Percentiles rank a stretch among this genome's conserved stretches.
Evolutionary conservation across 2,888 invertebrate genomes (phyloP).

Genomic region (Drosophila pseudotakahashii): DNA sequence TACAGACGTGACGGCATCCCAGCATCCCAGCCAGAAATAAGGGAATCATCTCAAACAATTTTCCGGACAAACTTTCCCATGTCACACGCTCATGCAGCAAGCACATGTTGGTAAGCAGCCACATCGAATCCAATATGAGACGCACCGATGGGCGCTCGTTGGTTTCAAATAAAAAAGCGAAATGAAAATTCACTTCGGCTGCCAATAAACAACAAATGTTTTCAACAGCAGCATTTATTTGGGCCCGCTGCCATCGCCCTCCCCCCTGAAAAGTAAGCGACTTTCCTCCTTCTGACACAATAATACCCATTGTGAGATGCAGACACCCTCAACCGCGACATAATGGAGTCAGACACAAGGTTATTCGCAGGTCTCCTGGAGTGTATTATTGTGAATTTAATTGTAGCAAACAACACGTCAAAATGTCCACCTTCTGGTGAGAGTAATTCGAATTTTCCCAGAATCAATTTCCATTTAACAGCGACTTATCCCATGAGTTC

Average conservation of each 20-base stretch:
- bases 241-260: not conserved
- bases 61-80: conserved; percentile 25
- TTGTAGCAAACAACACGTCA: not conserved
- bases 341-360: conserved; percentile 14
- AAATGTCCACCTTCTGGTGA: not conserved
- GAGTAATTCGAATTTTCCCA: not conserved
- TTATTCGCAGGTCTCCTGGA: conserved; percentile 1
- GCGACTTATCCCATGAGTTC: not conserved
- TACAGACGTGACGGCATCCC: conserved; percentile 63
- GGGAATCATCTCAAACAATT: conserved; percentile 44
- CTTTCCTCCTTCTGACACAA: not conserved
- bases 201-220: conserved; percentile 74
- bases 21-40: conserved; percentile 7
- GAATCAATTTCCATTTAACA: conserved; percentile 10
- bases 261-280: not conserved
- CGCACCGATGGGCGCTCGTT: conserved; percentile 33
- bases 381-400: not conserved
- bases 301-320: conserved; percentile 4
- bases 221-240: conserved; percentile 42
- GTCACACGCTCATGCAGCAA: conserved; percentile 28
- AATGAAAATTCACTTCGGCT: conserved; percentile 74
- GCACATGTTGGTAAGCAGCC: conserved; percentile 49
- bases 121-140: conserved; percentile 70
- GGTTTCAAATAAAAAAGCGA: conserved; percentile 64
- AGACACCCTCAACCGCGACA: conserved; percentile 1